Conservation (phyloP, 2,888 invertebrate genomes). For the Pherbina coryleti region DNA sequence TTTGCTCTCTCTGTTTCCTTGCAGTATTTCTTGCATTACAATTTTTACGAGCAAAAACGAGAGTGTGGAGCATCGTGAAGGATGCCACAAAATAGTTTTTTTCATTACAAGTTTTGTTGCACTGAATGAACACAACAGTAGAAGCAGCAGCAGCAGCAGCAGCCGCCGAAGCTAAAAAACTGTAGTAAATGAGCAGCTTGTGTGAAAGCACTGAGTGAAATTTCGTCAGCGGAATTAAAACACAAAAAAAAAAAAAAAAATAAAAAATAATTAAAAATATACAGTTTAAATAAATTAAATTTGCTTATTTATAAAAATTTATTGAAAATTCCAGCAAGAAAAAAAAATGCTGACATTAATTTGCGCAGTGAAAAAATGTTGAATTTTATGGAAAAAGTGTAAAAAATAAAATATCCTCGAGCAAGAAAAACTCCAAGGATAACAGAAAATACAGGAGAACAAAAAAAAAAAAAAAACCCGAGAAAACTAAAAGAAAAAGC, state of each 20-base stretch:
- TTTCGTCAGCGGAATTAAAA: not conserved
- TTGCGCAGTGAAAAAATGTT: not conserved
- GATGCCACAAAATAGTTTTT: slow-evolving; percentile 28
- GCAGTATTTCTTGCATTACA: not conserved
- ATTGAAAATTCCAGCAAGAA: not conserved
- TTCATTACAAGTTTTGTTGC: slow-evolving; percentile 17
- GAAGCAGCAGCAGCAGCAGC: slow-evolving; percentile 1
- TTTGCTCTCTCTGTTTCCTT: not conserved
- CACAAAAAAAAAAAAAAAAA: too few relatives aligned
- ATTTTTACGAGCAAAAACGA: slow-evolving; percentile 18
- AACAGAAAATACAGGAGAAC: not conserved
- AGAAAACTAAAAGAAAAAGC: not conserved
- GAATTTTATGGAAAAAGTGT: not conserved
- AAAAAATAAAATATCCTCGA: not conserved
- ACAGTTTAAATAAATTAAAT: not conserved
- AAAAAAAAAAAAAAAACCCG: not conserved
- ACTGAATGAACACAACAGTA: slow-evolving; percentile 22
- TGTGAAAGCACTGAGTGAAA: not conserved
- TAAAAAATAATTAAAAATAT: not conserved
- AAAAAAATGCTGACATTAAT: too few relatives aligned
- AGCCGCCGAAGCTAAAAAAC: not conserved
- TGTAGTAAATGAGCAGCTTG: not conserved
- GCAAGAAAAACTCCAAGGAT: not conserved
- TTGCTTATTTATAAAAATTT: not conserved
- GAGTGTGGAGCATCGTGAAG: slow-evolving; percentile 15